phyloP scores from a whole-genome alignment of 2,797 vertebrate species.

The Hypotaenidia okinawae region DNA sequence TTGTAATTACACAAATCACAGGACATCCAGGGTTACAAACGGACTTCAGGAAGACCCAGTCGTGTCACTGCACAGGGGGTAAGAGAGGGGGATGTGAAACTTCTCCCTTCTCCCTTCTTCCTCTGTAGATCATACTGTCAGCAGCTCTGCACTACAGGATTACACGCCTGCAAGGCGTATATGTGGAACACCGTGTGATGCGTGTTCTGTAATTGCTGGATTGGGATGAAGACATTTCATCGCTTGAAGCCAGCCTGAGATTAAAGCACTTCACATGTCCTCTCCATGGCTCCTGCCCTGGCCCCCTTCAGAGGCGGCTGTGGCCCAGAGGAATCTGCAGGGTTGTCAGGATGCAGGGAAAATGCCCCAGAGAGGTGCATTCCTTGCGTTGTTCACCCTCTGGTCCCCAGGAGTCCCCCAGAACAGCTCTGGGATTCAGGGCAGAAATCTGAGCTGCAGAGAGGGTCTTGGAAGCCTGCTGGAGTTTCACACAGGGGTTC shows the following conservation, averaged over 20 bases:
- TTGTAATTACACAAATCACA: neutral
- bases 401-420: neutral
- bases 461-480: neutral
- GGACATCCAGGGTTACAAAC: slow-evolving; percentile 11
- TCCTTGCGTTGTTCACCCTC: no score
- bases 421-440: neutral
- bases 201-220: neutral
- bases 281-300: neutral
- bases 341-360: neutral
- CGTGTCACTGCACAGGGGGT: neutral
- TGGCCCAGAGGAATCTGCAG: neutral
- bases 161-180: neutral
- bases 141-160: neutral
- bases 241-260: neutral
- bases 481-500: neutral
- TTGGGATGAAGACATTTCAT: neutral
- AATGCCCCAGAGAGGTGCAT: accelerated
- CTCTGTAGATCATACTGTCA: neutral
- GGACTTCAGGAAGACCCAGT: neutral
- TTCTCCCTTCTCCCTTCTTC: neutral
- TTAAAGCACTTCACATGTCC: neutral
- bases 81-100: neutral
- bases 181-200: neutral
- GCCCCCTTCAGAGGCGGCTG: neutral
- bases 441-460: neutral